Evolutionary conservation across 2,797 vertebrate genomes (phyloP), one percentile per base, ranked within the genome.

Genomic region (Gymnothorax javanicus): DNA sequence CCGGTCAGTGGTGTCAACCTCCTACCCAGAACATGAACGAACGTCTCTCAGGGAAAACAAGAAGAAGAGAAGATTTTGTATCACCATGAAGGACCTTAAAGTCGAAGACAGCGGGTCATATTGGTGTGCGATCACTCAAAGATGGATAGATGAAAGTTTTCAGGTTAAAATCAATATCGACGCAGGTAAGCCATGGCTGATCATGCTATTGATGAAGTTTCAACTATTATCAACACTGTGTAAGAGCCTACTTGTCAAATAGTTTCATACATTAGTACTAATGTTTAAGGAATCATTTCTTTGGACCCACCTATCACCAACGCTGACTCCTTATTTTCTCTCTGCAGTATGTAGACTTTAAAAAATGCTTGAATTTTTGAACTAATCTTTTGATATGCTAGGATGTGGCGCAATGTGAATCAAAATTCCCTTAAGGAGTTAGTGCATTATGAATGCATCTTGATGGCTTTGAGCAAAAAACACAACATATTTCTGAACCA

Each of bases 71-170:
- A 2, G 13, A 0, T 54, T 81, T 56, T 81, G 52, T 2, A 56
- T 81, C 77, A 81, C 77, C 77, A 81, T 81, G 27, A 56, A 23
- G 6, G 8, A 81, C 52, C 77, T n/a, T n/a, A 81, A 50, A 56
- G 77, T 81, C 4, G 15, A 81, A 4, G 77, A 81, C 52, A 81
- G 77, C 8, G 77, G 77, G 52, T 2, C 17, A 23, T 81, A 81
- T 11, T 81, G 77, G 77, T 81, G 50, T n/a, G 77, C 17, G 17
- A 81, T 81, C 7, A 1, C 17, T 15, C 9, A 0, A 54, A n/a
- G 6, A 7, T 9, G 0, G 23, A 2, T 0, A 5, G 73, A 77
- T 56, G 9, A 11, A 11, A 4, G 0, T 2, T 17, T 81, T n/a
- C 17, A 15, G 8, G 77, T 81, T 20, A n/a, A 2, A 56, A n/a